Percentiles rank a stretch among this genome's conserved stretches.
Evolutionary conservation across 2,888 invertebrate genomes (phyloP).

Genomic region (Dryobota labecula): DNA sequence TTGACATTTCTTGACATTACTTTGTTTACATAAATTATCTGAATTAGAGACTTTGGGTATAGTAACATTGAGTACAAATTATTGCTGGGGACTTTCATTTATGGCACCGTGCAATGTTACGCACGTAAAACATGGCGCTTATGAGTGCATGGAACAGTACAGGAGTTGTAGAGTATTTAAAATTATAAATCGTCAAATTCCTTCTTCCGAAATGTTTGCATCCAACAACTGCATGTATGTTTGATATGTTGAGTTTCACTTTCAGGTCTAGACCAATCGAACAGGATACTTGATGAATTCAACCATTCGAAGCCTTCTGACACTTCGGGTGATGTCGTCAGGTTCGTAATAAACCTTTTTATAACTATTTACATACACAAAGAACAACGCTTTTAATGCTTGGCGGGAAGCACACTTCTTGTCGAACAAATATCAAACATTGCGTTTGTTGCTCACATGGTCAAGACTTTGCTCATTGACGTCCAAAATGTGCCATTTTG

Average conservation of each 20-base stretch:
- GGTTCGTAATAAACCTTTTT: conserved; percentile 34
- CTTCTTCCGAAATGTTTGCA: not conserved
- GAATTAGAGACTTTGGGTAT: too few relatives aligned
- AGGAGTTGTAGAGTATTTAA: too few relatives aligned
- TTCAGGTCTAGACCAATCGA: conserved; percentile 41
- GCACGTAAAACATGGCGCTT: too few relatives aligned
- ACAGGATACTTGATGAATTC: conserved; percentile 39
- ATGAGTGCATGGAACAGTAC: too few relatives aligned
- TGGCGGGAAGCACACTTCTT: not conserved
- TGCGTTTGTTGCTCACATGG: not conserved
- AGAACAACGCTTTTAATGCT: not conserved
- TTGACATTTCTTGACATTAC: too few relatives aligned
- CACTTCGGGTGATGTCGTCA: conserved; percentile 39
- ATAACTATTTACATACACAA: not conserved
- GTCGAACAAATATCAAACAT: not conserved
- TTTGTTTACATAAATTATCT: too few relatives aligned
- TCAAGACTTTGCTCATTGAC: not conserved
- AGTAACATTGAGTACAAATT: too few relatives aligned
- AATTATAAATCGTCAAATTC: not conserved
- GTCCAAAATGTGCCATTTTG: not conserved
- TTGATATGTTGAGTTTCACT: not conserved
- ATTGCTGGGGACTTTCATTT: too few relatives aligned
- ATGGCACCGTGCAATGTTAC: not conserved
- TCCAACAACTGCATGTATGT: not conserved
- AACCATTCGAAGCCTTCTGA: conserved; percentile 49